A percentile compares a stretch with the other conserved stretches of the same genome.
phyloP scores from a whole-genome alignment of 1,140 invertebrate species.

The Solenopsis fugax region DNA sequence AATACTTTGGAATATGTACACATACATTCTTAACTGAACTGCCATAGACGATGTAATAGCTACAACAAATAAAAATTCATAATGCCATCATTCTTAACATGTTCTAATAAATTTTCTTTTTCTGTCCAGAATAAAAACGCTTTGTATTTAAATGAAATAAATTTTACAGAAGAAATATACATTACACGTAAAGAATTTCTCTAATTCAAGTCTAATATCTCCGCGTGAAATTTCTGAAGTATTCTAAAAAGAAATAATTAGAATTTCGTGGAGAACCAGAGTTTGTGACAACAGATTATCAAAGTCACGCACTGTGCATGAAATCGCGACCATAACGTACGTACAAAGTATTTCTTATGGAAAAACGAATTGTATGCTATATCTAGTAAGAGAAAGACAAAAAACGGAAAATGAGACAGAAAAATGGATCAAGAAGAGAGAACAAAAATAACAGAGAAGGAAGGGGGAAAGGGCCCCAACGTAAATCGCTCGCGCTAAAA shows the following conservation, averaged over 20 bases:
- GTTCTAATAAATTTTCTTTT: not conserved
- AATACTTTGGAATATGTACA: too few relatives aligned
- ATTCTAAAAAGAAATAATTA: constrained; percentile 64
- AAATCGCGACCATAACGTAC: constrained; percentile 36
- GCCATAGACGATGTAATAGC: too few relatives aligned
- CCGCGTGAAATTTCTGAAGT: not conserved
- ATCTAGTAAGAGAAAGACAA: not conserved
- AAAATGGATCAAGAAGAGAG: not conserved
- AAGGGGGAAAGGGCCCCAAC: constrained; percentile 17
- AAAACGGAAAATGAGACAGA: constrained; percentile 9
- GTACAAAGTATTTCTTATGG: constrained; percentile 54
- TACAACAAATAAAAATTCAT: not conserved
- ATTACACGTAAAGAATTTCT: not conserved
- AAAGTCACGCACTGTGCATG: constrained; percentile 33
- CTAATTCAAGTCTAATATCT: not conserved
- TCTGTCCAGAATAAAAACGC: not conserved
- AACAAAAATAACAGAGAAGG: not conserved
- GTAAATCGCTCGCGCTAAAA: constrained; percentile 65
- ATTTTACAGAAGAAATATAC: not conserved
- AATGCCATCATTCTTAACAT: not conserved
- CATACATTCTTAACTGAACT: too few relatives aligned
- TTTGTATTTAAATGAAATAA: not conserved
- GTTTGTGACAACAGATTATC: constrained; percentile 34
- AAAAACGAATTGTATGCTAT: constrained; percentile 53
- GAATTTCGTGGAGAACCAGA: constrained; percentile 15